These are phyloP conservation scores for Ephialtes manifestator DNA, from an alignment of 2,888 invertebrate species.

Conservation along the genomic window DNA sequence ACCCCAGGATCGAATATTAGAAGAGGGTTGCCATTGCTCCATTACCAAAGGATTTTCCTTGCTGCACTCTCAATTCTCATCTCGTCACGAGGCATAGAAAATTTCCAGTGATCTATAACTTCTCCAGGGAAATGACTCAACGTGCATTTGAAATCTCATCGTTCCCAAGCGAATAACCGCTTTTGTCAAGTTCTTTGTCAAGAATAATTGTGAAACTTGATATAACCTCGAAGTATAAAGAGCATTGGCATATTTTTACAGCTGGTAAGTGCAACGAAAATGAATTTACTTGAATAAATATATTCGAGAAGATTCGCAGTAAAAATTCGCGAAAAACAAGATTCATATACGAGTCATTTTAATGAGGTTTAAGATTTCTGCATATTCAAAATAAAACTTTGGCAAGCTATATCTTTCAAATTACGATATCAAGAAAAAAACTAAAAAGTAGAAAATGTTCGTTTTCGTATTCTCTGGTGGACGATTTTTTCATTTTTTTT, in stretches of 20 bases:
- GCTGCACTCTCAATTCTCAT: slow-evolving; percentile 27
- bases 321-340: not conserved
- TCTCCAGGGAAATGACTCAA: slow-evolving; percentile 19
- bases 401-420: no score
- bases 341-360: not conserved
- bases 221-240: not conserved
- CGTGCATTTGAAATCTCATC: not conserved
- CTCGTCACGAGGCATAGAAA: slow-evolving; percentile 15
- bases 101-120: not conserved
- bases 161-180: not conserved
- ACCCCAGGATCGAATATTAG: slow-evolving; percentile 47
- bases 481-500: no score
- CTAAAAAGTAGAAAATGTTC: no score
- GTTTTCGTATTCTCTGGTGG: no score
- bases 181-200: slow-evolving; percentile 3
- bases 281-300: not conserved
- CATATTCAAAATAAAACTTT: no score
- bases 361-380: no score
- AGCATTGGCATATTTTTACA: not conserved
- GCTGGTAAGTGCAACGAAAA: not conserved
- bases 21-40: slow-evolving; percentile 15
- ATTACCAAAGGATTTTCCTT: not conserved
- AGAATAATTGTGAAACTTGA: not conserved
- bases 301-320: not conserved
- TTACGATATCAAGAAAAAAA: no score